Evolutionary conservation across 2,797 vertebrate genomes (phyloP).

Genomic region (Emydoidea blandingii): DNA sequence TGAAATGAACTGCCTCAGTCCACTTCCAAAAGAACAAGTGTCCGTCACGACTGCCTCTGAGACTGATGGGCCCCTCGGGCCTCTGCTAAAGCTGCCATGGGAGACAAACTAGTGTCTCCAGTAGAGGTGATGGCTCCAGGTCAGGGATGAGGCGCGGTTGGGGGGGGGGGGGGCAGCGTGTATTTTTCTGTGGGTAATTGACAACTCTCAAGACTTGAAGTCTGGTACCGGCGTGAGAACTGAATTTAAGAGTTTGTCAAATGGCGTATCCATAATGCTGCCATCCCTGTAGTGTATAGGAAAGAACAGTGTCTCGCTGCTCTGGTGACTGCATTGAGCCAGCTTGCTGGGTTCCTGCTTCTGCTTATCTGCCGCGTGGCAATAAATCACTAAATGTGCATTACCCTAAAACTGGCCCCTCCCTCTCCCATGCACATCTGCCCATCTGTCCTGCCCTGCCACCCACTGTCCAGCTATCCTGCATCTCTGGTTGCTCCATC

Average conservation of each 20-base stretch:
- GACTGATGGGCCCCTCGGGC: too few relatives aligned
- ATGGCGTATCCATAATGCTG: neutral
- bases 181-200: neutral
- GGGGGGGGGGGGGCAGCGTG: neutral
- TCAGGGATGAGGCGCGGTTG: too few relatives aligned
- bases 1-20: neutral
- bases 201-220: neutral
- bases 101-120: neutral
- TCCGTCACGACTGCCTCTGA: too few relatives aligned
- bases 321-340: neutral
- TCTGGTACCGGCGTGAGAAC: neutral
- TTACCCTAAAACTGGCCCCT: neutral
- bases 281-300: neutral
- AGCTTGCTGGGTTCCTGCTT: neutral
- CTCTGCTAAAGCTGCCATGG: neutral
- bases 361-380: too few relatives aligned
- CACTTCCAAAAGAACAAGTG: neutral
- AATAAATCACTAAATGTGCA: neutral
- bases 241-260: neutral
- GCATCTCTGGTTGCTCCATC: neutral
- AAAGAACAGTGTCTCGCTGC: neutral
- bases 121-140: neutral
- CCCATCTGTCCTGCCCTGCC: neutral
- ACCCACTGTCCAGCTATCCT: neutral
- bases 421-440: neutral